Conservation (phyloP, 2,888 invertebrate genomes). For the Euplagia quadripunctaria region DNA sequence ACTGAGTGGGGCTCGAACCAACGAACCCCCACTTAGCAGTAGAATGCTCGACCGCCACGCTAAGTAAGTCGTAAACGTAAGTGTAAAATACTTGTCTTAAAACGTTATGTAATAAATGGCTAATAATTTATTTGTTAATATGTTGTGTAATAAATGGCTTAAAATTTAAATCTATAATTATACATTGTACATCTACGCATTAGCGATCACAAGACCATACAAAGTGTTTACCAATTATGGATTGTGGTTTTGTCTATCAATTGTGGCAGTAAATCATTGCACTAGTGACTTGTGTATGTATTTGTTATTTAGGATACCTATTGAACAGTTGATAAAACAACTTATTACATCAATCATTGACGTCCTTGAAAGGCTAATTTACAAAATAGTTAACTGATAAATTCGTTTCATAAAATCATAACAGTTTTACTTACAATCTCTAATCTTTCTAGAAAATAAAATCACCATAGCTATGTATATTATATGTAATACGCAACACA, state of each 20-base stretch:
- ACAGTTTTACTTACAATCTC: conserved; percentile 10
- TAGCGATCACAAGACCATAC: neutral
- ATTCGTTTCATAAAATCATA: neutral
- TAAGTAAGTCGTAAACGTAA: no score
- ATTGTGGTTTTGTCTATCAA: neutral
- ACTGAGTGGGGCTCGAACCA: no score
- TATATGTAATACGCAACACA: neutral
- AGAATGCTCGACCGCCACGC: no score
- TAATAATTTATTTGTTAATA: no score
- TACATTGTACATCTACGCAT: no score
- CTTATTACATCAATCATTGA: neutral
- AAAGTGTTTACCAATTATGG: neutral
- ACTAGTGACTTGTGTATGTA: neutral
- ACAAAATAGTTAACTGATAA: neutral
- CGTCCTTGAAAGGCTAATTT: neutral
- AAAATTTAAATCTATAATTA: no score
- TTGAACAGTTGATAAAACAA: neutral
- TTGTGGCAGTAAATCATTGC: neutral
- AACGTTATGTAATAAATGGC: no score
- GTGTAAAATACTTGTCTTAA: no score
- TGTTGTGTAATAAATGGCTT: no score
- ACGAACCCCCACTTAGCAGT: no score
- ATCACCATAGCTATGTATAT: conserved; percentile 10
- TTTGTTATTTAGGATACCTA: neutral
- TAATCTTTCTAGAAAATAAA: conserved; percentile 15